These are phyloP conservation scores for Eupelmus urozonus DNA, from an alignment of 2,888 invertebrate species.

Conservation along the genomic window DNA sequence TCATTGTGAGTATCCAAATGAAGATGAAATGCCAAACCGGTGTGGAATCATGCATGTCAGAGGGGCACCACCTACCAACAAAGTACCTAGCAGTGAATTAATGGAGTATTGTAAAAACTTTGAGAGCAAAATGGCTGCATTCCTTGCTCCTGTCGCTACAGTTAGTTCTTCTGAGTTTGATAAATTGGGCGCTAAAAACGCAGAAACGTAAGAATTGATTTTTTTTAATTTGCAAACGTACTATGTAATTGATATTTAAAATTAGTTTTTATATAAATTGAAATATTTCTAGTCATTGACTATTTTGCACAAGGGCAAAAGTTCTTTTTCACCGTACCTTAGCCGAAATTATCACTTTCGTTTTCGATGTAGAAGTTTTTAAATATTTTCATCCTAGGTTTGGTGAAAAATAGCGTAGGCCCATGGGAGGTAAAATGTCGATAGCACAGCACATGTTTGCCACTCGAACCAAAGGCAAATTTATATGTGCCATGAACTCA, in stretches of 20 bases:
- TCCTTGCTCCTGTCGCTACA: constrained; percentile 87
- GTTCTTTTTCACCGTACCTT: no score
- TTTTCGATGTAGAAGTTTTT: no score
- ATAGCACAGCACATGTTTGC: no score
- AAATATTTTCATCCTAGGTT: no score
- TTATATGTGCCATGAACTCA: no score
- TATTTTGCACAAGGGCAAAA: no score
- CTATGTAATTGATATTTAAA: background rate
- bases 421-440: no score
- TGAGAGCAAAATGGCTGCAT: constrained; percentile 94
- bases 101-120: constrained; percentile 88
- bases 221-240: background rate
- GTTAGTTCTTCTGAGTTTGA: constrained; percentile 87
- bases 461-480: no score
- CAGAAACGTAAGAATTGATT: constrained; percentile 78
- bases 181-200: constrained; percentile 90
- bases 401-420: no score
- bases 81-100: constrained; percentile 86
- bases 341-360: no score
- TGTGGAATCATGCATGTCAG: constrained; percentile 99
- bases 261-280: background rate
- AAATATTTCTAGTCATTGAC: no score
- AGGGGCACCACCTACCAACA: constrained; percentile 90
- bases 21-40: constrained; percentile 99
- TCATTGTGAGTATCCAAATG: constrained; percentile 98